These are phyloP conservation scores for Hypolimnas misippus DNA, from an alignment of 2,888 invertebrate genomes.

Conservation along the genomic window DNA sequence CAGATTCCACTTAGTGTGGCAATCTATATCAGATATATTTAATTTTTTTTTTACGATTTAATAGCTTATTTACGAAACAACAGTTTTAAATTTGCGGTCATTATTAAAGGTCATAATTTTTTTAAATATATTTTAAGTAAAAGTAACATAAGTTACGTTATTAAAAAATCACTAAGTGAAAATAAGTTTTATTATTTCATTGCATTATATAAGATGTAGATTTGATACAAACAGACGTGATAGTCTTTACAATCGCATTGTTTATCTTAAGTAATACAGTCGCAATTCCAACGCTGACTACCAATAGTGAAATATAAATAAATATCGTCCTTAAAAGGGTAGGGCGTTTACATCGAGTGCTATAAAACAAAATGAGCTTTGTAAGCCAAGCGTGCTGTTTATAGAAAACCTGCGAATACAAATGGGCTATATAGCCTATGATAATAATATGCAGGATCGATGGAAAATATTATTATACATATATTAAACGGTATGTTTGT, in stretches of 20 bases:
- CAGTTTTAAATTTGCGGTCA: no score
- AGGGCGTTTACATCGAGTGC: conserved; percentile 64
- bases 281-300: conserved; percentile 58
- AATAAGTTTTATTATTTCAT: no score
- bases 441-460: not conserved
- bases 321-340: conserved; percentile 71
- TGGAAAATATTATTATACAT: not conserved
- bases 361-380: conserved; percentile 78
- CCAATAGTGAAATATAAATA: conserved; percentile 62
- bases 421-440: conserved; percentile 41
- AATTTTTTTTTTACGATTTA: no score
- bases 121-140: no score
- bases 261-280: conserved; percentile 63
- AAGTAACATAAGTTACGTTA: no score
- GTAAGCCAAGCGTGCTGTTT: conserved; percentile 63
- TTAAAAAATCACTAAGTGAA: no score
- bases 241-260: conserved; percentile 48
- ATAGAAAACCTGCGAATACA: conserved; percentile 59
- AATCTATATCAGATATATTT: no score
- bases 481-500: not conserved
- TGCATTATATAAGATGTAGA: no score
- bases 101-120: no score
- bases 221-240: conserved; percentile 15
- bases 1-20: no score
- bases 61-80: no score